Evolutionary conservation across 2,888 invertebrate genomes (phyloP).

Genomic region (Hecatera dysodea): DNA sequence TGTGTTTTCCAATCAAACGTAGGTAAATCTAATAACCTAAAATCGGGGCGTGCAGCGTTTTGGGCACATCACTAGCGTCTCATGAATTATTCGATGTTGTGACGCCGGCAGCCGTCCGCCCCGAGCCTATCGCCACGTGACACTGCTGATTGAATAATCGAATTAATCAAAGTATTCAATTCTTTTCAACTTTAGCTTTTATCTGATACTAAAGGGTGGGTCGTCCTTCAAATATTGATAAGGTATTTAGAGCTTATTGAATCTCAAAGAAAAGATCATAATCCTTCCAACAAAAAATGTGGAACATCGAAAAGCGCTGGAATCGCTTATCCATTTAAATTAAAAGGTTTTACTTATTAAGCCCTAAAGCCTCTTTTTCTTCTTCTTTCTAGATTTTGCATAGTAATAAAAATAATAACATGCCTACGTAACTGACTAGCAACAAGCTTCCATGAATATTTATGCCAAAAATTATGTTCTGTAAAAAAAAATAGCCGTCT

Average conservation of each 20-base stretch:
- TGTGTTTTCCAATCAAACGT: background rate
- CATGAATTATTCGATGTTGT: constrained; percentile 87
- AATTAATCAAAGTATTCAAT: constrained; percentile 46
- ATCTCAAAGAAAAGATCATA: background rate
- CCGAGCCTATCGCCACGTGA: constrained; percentile 57
- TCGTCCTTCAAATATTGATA: background rate
- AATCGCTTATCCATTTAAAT: background rate
- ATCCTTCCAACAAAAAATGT: background rate
- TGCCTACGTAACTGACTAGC: background rate
- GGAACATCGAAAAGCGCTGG: background rate
- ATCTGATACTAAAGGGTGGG: background rate
- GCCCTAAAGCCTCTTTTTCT: too few species aligned
- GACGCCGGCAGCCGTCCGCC: constrained; percentile 72
- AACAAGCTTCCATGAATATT: background rate
- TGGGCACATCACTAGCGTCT: constrained; percentile 63
- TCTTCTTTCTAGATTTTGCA: too few species aligned
- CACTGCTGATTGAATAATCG: constrained; percentile 61
- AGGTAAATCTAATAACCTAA: constrained; percentile 29
- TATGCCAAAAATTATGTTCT: background rate
- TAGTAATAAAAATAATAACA: background rate
- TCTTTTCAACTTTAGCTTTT: constrained; percentile 25
- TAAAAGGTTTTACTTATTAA: background rate
- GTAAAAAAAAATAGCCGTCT: constrained; percentile 15
- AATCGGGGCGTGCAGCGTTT: constrained; percentile 19
- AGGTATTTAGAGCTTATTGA: background rate